Conservation (phyloP, 53 echinoderm and acorn worm genomes). For the Henricia sp. region DNA sequence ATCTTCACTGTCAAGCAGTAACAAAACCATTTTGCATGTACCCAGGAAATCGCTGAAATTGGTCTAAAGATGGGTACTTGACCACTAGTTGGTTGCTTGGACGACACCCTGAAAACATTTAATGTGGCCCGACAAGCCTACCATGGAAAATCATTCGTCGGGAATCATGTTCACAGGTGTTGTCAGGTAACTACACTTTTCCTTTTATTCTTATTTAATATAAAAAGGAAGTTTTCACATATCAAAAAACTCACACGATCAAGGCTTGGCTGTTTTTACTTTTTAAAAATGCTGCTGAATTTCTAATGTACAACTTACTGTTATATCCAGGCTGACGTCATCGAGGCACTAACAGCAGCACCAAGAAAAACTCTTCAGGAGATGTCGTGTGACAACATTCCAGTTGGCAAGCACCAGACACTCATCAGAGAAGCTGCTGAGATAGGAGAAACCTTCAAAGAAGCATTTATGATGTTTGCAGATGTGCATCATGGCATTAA, state of each 20-base stretch:
- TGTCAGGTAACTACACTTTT: conserved; percentile 46
- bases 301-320: background rate
- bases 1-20: too few species aligned
- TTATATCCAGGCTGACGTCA: conserved; percentile 1
- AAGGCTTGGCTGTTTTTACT: background rate
- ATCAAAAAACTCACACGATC: background rate
- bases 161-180: conserved; percentile 74
- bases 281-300: background rate
- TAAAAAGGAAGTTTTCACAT: background rate
- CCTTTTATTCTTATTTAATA: background rate
- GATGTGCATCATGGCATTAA: conserved; percentile 28
- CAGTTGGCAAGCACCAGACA: background rate
- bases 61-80: conserved; percentile 25
- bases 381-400: conserved; percentile 15
- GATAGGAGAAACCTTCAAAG: conserved; percentile 1
- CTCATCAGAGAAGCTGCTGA: conserved; percentile 1
- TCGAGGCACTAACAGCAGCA: conserved; percentile 1
- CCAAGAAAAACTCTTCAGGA: conserved; percentile 4
- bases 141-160: conserved; percentile 64
- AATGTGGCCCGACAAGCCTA: conserved; percentile 56
- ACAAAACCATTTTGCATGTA: background rate
- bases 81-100: conserved; percentile 16
- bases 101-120: conserved; percentile 16
- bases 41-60: background rate
- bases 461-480: conserved; percentile 7